Base-by-base conservation (phyloP, 2,888 invertebrate genomes). In the Halictus quadricinctus region DNA sequence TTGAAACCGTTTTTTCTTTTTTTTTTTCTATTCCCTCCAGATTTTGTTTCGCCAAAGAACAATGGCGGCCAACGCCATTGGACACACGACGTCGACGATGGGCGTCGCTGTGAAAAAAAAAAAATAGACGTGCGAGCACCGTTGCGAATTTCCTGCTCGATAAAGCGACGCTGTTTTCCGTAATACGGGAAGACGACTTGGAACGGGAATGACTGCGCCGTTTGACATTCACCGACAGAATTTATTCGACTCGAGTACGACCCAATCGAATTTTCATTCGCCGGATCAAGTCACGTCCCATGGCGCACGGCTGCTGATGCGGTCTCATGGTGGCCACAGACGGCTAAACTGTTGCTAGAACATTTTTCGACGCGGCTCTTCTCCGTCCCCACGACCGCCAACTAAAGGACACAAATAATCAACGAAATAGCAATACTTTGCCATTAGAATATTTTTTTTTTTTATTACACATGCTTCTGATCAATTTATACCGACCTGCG, bases 1-100 rank as follows among this genome's bases (percentile, higher is more conserved):
- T 93, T 92, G 93, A 93, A 93, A 93, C 93, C 92, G 93, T 93
- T 92, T 80, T 43, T 79, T 78, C 73, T 76, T 90, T 90, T 76
- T 72, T 29, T 29, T 66, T 29, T 6, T 43, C 41, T 12, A 43
- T 41, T 46, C 15, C 13, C 13, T 48, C 46, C 7, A 64, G 64
- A 64, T 64, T 64, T 25, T 46, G 46, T 46, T 72, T 25, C 46
- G 25, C 58, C 13, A 12, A 58, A 58, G 73, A 29, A 87, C 87
- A 90, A 90, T 90, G 83, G 85, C 80, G 87, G 75, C 72, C 2
- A 10, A 18, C 80, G 76, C 58, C 43, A 43, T 70, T 43, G 72
- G 78, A 78, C 66, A 76, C 25, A 80, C n/a, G 58, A 58, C 75
- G 77, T 79, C 75, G 72, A 83, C 75, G 36, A 60, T 15, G 64